Percentiles rank a stretch among this genome's conserved stretches.
These are phyloP conservation scores for Galaxea fascicularis DNA, from an alignment of 92 coral and sea anemone genomes.

Conservation along the genomic window DNA sequence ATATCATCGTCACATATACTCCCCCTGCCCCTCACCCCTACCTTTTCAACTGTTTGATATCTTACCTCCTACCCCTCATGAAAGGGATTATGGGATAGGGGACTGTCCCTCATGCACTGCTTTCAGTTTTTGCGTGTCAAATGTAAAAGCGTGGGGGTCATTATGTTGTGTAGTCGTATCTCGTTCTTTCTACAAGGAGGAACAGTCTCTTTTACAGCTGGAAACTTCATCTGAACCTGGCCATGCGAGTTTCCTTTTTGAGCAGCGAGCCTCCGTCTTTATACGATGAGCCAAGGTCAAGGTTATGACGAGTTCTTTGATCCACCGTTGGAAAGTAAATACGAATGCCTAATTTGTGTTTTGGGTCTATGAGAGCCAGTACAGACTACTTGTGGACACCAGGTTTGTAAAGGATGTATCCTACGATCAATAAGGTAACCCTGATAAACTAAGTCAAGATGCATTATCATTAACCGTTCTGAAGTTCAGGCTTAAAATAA, in stretches of 20 bases:
- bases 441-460: too few relatives aligned
- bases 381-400: conserved; percentile 77
- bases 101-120: too few relatives aligned
- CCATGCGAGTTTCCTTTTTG: neutral
- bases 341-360: conserved; percentile 73
- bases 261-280: neutral
- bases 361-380: conserved; percentile 69
- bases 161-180: neutral
- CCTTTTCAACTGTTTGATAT: too few relatives aligned
- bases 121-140: too few relatives aligned
- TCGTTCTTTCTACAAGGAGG: neutral
- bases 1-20: too few relatives aligned
- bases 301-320: conserved; percentile 54
- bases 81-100: too few relatives aligned
- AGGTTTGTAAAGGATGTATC: conserved; percentile 67
- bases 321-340: conserved; percentile 70
- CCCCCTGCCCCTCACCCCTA: too few relatives aligned
- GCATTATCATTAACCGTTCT: too few relatives aligned
- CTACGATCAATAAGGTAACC: conserved; percentile 65
- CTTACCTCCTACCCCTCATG: too few relatives aligned
- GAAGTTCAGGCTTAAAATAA: too few relatives aligned
- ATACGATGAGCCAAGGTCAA: conserved; percentile 1
- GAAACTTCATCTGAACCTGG: neutral
- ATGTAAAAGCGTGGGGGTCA: too few relatives aligned
- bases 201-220: neutral